Conservation (phyloP, 1,140 invertebrate genomes). For the Eubasilissa regina region DNA sequence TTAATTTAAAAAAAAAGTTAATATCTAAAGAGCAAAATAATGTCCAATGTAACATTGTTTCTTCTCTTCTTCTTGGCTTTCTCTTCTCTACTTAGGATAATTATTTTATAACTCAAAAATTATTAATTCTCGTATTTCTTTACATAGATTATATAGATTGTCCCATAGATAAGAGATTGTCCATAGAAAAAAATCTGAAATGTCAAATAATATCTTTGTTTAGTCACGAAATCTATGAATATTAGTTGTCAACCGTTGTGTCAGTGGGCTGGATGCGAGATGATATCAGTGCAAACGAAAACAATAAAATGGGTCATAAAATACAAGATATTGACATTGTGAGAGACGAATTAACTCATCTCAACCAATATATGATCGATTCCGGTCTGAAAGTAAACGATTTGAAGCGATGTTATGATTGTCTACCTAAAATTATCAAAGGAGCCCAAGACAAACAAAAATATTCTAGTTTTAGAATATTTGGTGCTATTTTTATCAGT, state of each 20-base stretch:
- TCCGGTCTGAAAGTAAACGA: constrained; percentile 39
- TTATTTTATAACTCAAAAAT: too few relatives aligned
- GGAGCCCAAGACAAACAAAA: constrained; percentile 36
- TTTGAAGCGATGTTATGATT: constrained; percentile 45
- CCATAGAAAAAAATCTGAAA: background rate
- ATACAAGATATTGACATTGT: constrained; percentile 5
- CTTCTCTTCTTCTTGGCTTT: too few relatives aligned
- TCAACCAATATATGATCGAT: constrained; percentile 43
- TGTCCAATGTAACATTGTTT: too few relatives aligned
- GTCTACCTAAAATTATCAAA: constrained; percentile 28
- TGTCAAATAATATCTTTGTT: constrained; percentile 19
- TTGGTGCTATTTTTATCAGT: constrained; percentile 48
- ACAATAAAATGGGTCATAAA: constrained; percentile 40
- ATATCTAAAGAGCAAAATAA: too few relatives aligned
- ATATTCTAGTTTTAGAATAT: constrained; percentile 41
- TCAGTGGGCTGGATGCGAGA: constrained; percentile 36
- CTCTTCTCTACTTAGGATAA: too few relatives aligned
- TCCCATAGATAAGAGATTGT: too few relatives aligned
- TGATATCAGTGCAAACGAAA: constrained; percentile 23
- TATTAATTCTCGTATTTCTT: too few relatives aligned
- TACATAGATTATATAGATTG: too few relatives aligned
- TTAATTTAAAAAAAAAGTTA: too few relatives aligned
- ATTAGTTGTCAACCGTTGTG: constrained; percentile 37
- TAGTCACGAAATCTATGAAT: constrained; percentile 15
- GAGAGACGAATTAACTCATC: constrained; percentile 33